These are phyloP conservation scores for Agonopterix heracliana DNA, from an alignment of 2,888 invertebrate genomes.

Conservation along the genomic window DNA sequence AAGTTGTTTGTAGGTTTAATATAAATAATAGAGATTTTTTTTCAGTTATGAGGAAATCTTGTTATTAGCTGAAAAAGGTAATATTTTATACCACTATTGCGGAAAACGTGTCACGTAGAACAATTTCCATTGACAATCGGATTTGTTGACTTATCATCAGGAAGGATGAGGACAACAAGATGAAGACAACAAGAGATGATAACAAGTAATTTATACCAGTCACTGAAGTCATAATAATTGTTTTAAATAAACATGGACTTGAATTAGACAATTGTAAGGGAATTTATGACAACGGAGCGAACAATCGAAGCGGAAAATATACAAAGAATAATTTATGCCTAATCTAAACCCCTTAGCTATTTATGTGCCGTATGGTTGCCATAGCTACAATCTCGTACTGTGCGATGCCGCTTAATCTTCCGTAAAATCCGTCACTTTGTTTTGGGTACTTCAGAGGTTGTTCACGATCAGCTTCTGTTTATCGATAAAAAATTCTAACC, in stretches of 20 bases:
- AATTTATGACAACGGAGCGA: slow-evolving; percentile 37
- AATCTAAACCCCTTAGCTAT: slow-evolving; percentile 21
- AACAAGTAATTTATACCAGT: slow-evolving; percentile 14
- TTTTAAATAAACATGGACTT: slow-evolving; percentile 26
- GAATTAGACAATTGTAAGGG: slow-evolving; percentile 27
- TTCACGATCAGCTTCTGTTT: slow-evolving; percentile 19
- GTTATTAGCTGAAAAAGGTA: slow-evolving; percentile 22
- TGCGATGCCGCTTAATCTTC: slow-evolving; percentile 15
- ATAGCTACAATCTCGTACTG: slow-evolving; percentile 19
- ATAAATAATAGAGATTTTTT: slow-evolving; percentile 34
- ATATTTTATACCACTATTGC: slow-evolving; percentile 29
- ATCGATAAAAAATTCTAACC: slow-evolving; percentile 16
- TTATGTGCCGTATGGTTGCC: slow-evolving; percentile 18
- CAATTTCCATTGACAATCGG: too few species aligned
- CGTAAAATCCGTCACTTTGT: slow-evolving; percentile 30
- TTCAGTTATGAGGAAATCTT: slow-evolving; percentile 31
- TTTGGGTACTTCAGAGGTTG: slow-evolving; percentile 29
- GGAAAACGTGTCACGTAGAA: too few species aligned
- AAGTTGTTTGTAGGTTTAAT: slow-evolving; percentile 32
- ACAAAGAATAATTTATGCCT: slow-evolving; percentile 30
- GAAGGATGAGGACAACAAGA: too few species aligned
- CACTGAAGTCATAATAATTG: slow-evolving; percentile 20
- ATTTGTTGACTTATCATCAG: too few species aligned
- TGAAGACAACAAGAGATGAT: slow-evolving; percentile 21
- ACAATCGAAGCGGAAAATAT: slow-evolving; percentile 34